Evolutionary conservation across 2,888 invertebrate species (phyloP).

Genomic region (Pachydiplax longipennis): DNA sequence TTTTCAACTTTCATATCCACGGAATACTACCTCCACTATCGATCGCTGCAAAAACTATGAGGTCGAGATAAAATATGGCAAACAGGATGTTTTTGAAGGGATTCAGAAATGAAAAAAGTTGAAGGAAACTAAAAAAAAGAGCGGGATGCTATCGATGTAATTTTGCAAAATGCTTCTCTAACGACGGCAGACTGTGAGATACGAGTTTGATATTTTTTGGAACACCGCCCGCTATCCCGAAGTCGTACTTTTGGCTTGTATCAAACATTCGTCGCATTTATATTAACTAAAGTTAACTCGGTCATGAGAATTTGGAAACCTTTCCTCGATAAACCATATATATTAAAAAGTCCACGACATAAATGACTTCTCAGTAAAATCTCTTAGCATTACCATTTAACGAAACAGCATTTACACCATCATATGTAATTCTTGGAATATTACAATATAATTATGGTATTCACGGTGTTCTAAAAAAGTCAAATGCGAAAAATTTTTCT

Average conservation of each 20-base stretch:
- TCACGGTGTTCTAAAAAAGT: too few relatives aligned
- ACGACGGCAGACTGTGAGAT: neutral
- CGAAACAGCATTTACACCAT: too few relatives aligned
- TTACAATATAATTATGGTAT: too few relatives aligned
- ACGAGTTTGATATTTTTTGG: neutral
- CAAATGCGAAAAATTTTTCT: too few relatives aligned
- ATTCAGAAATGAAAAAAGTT: neutral
- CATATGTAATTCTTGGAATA: too few relatives aligned
- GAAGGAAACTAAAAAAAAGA: neutral
- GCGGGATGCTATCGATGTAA: neutral
- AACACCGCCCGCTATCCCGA: neutral
- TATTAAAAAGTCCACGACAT: too few relatives aligned
- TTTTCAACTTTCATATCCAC: neutral
- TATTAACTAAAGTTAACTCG: neutral
- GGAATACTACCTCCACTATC: neutral
- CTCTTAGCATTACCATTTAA: too few relatives aligned
- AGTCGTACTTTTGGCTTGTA: neutral
- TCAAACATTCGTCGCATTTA: neutral
- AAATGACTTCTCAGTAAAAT: too few relatives aligned
- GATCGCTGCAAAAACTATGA: neutral
- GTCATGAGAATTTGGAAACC: neutral
- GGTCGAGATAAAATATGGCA: neutral
- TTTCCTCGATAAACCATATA: neutral
- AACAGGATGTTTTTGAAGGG: neutral
- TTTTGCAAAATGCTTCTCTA: neutral